These are phyloP conservation scores for Otolemur garnettii DNA, from an alignment of 2,113 vertebrate genomes.

Conservation along the genomic window DNA sequence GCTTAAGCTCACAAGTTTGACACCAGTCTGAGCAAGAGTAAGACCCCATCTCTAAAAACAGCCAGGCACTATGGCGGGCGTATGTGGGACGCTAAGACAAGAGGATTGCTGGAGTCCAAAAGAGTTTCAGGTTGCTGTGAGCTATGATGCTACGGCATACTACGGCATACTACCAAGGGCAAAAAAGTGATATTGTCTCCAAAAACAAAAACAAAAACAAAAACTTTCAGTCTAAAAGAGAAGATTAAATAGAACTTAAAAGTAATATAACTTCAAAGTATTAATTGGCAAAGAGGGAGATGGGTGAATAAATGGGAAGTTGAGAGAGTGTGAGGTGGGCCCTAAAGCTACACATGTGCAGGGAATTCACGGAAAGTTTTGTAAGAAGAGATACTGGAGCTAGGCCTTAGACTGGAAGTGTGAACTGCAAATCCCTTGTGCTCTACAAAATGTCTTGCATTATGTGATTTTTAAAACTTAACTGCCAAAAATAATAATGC, in stretches of 20 bases:
- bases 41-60: too few relatives aligned
- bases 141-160: too few relatives aligned
- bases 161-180: too few relatives aligned
- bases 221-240: neutral
- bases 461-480: conserved; percentile 22
- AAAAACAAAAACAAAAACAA: neutral
- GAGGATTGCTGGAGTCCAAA: too few relatives aligned
- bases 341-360: neutral
- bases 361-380: neutral
- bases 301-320: neutral
- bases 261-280: neutral
- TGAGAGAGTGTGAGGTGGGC: neutral
- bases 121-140: too few relatives aligned
- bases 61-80: too few relatives aligned
- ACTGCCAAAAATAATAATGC: conserved; percentile 4
- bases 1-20: too few relatives aligned
- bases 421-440: neutral
- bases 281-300: neutral
- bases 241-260: conserved; percentile 33
- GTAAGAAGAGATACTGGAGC: neutral
- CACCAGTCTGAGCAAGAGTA: too few relatives aligned
- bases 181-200: too few relatives aligned
- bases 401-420: neutral
- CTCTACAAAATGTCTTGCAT: neutral
- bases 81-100: too few relatives aligned